These are phyloP conservation scores for Lacerta agilis DNA, from an alignment of 2,797 vertebrate species.

Conservation along the genomic window DNA sequence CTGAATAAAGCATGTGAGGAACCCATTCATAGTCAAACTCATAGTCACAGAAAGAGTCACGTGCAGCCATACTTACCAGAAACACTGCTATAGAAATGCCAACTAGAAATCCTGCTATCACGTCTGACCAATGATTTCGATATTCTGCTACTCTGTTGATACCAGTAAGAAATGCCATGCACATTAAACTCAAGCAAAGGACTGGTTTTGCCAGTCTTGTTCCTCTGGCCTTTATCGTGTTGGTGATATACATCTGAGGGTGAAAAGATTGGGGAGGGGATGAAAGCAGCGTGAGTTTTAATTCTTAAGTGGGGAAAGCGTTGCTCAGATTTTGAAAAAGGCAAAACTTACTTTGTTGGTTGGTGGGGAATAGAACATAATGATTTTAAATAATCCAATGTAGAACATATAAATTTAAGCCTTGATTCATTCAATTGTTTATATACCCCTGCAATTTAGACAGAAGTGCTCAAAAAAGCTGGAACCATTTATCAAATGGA, in stretches of 20 bases:
- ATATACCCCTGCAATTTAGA: neutral
- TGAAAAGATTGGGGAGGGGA: conserved; percentile 58
- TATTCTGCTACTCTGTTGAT: conserved; percentile 99
- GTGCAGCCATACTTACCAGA: conserved; percentile 84
- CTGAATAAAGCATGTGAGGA: neutral
- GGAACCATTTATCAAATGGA: neutral
- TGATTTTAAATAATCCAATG: neutral
- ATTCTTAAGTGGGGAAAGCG: conserved; percentile 14
- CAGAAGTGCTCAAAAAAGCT: neutral
- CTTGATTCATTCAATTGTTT: neutral
- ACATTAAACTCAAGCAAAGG: conserved; percentile 91
- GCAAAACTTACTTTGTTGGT: neutral
- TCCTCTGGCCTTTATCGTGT: conserved; percentile 93
- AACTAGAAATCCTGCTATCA: conserved; percentile 96
- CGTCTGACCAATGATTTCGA: conserved; percentile 98
- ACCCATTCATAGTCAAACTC: neutral
- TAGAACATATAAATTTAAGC: neutral
- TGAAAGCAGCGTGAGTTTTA: conserved; percentile 48
- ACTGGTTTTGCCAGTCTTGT: conserved; percentile 95
- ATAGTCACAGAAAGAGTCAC: neutral
- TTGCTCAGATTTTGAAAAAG: neutral
- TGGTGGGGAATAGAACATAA: neutral
- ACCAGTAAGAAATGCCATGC: conserved; percentile 95
- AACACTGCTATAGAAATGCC: conserved; percentile 94
- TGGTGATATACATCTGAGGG: conserved; percentile 95